phyloP scores from a whole-genome alignment of 2,113 vertebrate genomes.

The Thamnophis sirtalis region DNA sequence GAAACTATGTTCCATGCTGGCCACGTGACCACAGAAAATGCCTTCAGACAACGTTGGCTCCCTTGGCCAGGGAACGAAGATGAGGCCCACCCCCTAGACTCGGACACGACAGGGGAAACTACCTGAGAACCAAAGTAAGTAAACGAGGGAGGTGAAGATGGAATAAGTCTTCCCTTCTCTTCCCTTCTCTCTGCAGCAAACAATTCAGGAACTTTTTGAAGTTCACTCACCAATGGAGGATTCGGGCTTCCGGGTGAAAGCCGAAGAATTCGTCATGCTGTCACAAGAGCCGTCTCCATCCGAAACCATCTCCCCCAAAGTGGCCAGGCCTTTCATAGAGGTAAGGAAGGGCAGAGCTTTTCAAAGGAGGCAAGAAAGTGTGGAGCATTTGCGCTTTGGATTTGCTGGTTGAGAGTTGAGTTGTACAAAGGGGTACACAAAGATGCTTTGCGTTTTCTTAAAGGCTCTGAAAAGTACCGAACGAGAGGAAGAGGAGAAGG shows the following conservation, averaged over 20 bases:
- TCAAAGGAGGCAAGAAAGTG: not conserved
- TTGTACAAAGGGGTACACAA: not conserved
- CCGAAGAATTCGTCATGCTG: slow-evolving; percentile 90
- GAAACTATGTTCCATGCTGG: not conserved
- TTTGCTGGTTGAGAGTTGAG: not conserved
- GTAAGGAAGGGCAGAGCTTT: slow-evolving; percentile 32
- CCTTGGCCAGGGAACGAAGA: not conserved
- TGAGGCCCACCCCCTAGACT: not conserved
- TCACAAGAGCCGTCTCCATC: slow-evolving; percentile 87
- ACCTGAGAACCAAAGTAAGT: not conserved
- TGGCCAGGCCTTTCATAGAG: slow-evolving; percentile 87
- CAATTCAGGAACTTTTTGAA: slow-evolving; percentile 92
- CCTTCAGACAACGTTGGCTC: not conserved
- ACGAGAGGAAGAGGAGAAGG: slow-evolving; percentile 60
- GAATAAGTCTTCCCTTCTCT: not conserved
- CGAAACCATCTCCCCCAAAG: slow-evolving; percentile 86
- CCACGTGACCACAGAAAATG: not conserved
- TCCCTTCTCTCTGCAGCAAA: slow-evolving; percentile 70
- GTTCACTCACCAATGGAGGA: slow-evolving; percentile 85
- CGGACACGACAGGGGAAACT: not conserved
- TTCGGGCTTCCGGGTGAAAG: slow-evolving; percentile 75
- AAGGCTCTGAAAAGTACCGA: slow-evolving; percentile 88
- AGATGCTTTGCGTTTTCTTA: slow-evolving; percentile 2
- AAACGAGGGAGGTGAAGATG: not conserved
- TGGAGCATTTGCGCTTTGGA: not conserved